Evolutionary conservation across 2,888 invertebrate genomes (phyloP).

Genomic region (Achlya flavicornis): DNA sequence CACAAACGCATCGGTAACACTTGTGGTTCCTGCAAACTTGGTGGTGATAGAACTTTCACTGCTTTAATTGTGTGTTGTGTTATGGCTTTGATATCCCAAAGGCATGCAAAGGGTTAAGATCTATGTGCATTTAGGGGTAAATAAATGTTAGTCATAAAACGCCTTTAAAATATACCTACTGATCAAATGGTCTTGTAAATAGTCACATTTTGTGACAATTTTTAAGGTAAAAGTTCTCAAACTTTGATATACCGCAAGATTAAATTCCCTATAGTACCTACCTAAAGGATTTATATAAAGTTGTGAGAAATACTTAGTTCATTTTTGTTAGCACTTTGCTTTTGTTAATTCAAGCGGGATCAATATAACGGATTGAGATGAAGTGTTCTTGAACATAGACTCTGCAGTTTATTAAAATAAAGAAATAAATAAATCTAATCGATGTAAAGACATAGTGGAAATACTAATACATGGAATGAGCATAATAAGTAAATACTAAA

Average conservation of each 20-base stretch:
- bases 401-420: not conserved
- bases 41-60: conserved; percentile 34
- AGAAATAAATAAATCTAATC: not conserved
- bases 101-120: not conserved
- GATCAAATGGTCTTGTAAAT: no score
- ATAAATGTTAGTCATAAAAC: no score
- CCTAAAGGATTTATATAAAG: no score
- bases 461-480: no score
- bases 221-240: no score
- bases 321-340: not conserved
- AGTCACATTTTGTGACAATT: no score
- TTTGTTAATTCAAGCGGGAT: not conserved
- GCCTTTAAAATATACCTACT: no score
- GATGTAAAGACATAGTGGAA: no score
- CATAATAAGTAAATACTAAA: no score
- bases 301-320: no score
- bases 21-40: conserved; percentile 30
- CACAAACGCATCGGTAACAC: conserved; percentile 33
- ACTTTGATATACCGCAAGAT: no score
- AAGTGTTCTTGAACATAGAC: not conserved
- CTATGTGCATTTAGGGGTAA: not conserved
- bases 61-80: conserved; percentile 22
- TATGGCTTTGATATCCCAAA: conserved; percentile 11
- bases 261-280: no score
- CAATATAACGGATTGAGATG: not conserved